Conservation (phyloP, 2,797 vertebrate genomes). For the Phoeniculus purpureus region DNA sequence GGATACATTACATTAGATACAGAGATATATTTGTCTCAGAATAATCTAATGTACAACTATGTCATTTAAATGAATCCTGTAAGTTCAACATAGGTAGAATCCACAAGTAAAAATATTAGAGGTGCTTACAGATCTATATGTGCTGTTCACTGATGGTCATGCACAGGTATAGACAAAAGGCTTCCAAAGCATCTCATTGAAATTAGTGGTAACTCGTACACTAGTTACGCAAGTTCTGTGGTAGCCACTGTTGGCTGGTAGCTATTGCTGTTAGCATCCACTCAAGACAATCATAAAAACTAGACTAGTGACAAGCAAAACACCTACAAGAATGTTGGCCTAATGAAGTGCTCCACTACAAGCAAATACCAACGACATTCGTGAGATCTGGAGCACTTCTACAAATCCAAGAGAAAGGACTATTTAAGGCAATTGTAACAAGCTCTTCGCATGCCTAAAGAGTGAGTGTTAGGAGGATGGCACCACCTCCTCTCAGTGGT, state of each 20-base stretch:
- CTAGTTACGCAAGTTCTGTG: background rate
- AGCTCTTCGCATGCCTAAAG: background rate
- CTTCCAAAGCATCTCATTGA: background rate
- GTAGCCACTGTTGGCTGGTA: background rate
- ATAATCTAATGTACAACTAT: background rate
- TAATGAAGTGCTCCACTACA: background rate
- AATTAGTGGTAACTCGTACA: background rate
- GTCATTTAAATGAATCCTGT: background rate
- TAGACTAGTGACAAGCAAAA: background rate
- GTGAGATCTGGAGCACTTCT: background rate
- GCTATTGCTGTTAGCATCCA: background rate
- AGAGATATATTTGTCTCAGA: background rate
- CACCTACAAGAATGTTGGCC: background rate
- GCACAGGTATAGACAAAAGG: background rate
- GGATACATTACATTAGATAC: background rate
- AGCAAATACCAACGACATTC: background rate
- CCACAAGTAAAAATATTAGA: accelerated
- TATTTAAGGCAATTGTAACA: background rate
- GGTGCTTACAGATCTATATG: background rate
- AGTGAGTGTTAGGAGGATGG: no score
- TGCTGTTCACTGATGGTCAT: background rate
- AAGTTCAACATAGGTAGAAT: background rate
- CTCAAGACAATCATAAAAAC: background rate
- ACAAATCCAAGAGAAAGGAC: background rate
- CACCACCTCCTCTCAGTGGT: no score